phyloP scores from a whole-genome alignment of 2,797 vertebrate species.

The Geotrypetes seraphini region DNA sequence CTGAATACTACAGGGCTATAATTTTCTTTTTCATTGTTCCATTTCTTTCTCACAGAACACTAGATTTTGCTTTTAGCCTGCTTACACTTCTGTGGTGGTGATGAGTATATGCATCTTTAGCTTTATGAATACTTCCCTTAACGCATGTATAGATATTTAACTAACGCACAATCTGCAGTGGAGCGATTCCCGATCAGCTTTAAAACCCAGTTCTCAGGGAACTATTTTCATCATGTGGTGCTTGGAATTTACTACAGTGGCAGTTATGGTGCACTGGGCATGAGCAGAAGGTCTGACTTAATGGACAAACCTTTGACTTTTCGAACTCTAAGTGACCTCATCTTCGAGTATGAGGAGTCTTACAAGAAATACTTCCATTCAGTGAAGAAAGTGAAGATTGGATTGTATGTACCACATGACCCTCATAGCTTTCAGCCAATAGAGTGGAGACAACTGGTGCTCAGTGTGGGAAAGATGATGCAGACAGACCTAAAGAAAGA shows the following conservation, averaged over 20 bases:
- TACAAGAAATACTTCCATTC: conserved; percentile 90
- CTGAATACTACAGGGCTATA: no score
- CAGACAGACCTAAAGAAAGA: conserved; percentile 80
- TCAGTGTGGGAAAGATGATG: conserved; percentile 74
- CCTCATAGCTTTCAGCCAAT: conserved; percentile 91
- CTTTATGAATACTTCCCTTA: no score
- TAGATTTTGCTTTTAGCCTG: no score
- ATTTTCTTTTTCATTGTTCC: no score
- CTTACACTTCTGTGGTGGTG: no score
- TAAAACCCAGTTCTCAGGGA: conserved; percentile 94
- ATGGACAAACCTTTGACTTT: conserved; percentile 89
- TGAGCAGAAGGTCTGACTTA: conserved; percentile 87
- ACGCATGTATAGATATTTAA: conserved; percentile 71
- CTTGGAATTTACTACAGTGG: conserved; percentile 89
- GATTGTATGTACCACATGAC: conserved; percentile 85
- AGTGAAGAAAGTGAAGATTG: conserved; percentile 91
- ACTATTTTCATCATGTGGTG: conserved; percentile 90
- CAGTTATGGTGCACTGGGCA: conserved; percentile 82
- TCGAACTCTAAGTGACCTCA: conserved; percentile 86
- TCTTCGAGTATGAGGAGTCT: conserved; percentile 91
- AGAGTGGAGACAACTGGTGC: conserved; percentile 89
- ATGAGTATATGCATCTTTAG: no score
- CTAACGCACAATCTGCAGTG: conserved; percentile 80
- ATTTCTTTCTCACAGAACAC: no score
- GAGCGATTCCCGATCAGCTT: conserved; percentile 97